Evolutionary conservation across 2,113 vertebrate genomes (phyloP).

Genomic region (Falcunculus frontatus): DNA sequence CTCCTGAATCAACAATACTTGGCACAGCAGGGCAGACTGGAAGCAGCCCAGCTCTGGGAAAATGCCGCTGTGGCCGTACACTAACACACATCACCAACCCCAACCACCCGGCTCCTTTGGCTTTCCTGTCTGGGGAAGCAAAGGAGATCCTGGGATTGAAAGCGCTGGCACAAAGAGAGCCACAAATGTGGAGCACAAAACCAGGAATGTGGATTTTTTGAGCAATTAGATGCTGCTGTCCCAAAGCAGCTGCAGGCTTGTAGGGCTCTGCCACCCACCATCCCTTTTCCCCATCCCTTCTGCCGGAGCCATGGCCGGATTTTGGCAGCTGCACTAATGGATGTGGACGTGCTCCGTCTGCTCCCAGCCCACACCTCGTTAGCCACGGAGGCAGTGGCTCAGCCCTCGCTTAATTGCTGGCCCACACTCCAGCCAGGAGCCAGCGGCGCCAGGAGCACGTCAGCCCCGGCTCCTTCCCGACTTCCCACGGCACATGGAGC

Average conservation of each 20-base stretch:
- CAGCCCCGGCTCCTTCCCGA: neutral
- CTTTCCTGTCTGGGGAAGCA: neutral
- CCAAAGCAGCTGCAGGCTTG: neutral
- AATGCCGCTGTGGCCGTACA: neutral
- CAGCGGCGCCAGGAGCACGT: neutral
- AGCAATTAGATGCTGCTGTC: neutral
- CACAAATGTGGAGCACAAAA: neutral
- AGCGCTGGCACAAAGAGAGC: neutral
- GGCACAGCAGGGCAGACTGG: neutral
- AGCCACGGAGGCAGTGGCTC: neutral
- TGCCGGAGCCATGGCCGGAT: fast-evolving
- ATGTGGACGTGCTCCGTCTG: neutral
- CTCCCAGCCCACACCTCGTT: neutral
- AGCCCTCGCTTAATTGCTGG: neutral
- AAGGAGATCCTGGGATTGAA: neutral
- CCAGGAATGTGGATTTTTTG: neutral
- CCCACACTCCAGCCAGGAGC: neutral
- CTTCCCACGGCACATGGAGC: neutral
- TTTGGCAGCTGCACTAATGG: neutral
- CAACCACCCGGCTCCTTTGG: neutral
- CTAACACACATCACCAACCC: neutral
- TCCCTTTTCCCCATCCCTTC: neutral
- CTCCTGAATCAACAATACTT: neutral
- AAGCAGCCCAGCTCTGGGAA: neutral
- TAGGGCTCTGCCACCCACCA: fast-evolving